Conservation (phyloP, 2,888 invertebrate species). For the Cheilosia impressa region DNA sequence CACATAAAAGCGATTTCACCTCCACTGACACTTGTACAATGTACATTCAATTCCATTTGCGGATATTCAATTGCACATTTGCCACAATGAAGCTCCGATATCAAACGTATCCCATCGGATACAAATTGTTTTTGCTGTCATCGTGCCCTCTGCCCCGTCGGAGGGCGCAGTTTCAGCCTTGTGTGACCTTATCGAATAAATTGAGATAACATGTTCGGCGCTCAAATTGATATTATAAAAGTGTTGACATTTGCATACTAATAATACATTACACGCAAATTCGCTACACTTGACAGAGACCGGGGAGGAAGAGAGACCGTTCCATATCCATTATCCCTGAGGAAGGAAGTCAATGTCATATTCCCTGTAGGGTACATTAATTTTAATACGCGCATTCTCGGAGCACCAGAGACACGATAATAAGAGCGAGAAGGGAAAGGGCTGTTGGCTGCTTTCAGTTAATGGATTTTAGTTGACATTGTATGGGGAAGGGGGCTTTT, state of each 20-base stretch:
- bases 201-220: slow-evolving; percentile 42
- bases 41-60: slow-evolving; percentile 3
- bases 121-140: slow-evolving; percentile 58
- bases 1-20: slow-evolving; percentile 27
- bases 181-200: slow-evolving; percentile 51
- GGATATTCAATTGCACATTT: slow-evolving; percentile 57
- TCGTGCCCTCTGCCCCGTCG: background rate
- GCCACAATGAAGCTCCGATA: slow-evolving; percentile 47
- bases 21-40: background rate
- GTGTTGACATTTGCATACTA: slow-evolving; percentile 63
- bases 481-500: background rate
- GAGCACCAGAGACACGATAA: background rate
- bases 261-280: slow-evolving; percentile 57
- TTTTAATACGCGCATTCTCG: slow-evolving; percentile 15
- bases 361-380: slow-evolving; percentile 34
- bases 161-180: background rate
- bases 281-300: slow-evolving; percentile 24
- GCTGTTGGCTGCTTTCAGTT: background rate
- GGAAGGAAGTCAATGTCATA: slow-evolving; percentile 46
- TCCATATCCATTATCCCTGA: slow-evolving; percentile 23
- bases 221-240: slow-evolving; percentile 61
- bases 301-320: background rate
- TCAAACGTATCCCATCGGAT: slow-evolving; percentile 54
- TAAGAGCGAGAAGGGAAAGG: background rate
- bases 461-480: slow-evolving; percentile 14